Evolutionary conservation across 2,797 vertebrate species (phyloP).

Genomic region (Decapterus maruadsi): DNA sequence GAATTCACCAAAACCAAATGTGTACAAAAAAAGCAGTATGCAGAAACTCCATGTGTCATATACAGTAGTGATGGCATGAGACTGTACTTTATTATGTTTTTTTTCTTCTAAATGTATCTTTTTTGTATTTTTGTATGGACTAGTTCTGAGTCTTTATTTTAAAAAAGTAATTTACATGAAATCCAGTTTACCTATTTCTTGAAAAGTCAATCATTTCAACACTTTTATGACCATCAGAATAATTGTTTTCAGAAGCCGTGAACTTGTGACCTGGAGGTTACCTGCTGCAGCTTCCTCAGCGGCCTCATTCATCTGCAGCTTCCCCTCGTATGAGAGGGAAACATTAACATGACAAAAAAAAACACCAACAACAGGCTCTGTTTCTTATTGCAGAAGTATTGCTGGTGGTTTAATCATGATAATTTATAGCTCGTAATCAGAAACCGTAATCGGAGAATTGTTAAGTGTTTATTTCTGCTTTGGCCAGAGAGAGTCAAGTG

Average conservation of each 20-base stretch:
- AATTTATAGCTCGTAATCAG: conserved; percentile 44
- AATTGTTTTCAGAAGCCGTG: neutral
- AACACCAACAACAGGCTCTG: conserved; percentile 30
- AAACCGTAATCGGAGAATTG: conserved; percentile 45
- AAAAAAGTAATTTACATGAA: neutral
- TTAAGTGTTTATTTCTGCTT: conserved; percentile 53
- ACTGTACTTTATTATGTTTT: too few species aligned
- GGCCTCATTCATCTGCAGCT: conserved; percentile 47
- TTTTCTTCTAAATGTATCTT: too few species aligned
- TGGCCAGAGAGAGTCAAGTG: conserved; percentile 28
- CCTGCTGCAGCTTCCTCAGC: conserved; percentile 41
- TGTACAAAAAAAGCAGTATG: too few species aligned
- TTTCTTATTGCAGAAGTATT: conserved; percentile 68
- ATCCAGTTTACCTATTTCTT: neutral
- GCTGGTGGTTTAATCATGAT: conserved; percentile 21
- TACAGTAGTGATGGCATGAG: too few species aligned
- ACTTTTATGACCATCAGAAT: neutral
- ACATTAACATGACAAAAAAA: conserved; percentile 1
- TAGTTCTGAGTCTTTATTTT: too few species aligned
- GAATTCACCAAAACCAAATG: neutral
- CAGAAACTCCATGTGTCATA: too few species aligned
- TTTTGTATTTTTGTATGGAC: too few species aligned
- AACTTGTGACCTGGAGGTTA: conserved; percentile 21
- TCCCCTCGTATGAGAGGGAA: conserved; percentile 33
- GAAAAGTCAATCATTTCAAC: neutral